Conservation (phyloP, 2,113 vertebrate genomes). For the Cavia aperea region DNA sequence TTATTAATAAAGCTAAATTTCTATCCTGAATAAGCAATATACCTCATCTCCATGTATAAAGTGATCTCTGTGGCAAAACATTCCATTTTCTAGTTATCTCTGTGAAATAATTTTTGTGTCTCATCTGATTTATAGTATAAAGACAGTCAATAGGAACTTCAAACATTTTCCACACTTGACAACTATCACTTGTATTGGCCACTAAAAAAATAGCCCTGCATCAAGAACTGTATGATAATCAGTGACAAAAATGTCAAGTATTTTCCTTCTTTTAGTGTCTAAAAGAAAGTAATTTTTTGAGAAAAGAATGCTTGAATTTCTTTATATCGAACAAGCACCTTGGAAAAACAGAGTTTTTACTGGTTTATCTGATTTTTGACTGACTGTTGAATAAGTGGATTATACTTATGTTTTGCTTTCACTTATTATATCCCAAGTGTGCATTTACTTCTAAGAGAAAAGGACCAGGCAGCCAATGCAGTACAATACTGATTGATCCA, state of each 20-base stretch:
- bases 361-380: background rate
- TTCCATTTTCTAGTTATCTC: background rate
- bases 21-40: background rate
- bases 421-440: background rate
- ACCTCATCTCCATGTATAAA: background rate
- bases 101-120: background rate
- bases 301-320: background rate
- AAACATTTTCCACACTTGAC: background rate
- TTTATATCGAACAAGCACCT: background rate
- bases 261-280: background rate
- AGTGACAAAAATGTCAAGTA: background rate
- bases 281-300: background rate
- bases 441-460: background rate
- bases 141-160: background rate
- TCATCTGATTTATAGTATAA: background rate
- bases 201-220: background rate
- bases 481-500: background rate
- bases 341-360: background rate
- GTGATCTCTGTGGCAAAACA: background rate
- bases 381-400: background rate
- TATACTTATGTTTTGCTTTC: background rate
- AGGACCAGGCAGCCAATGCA: background rate
- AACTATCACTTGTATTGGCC: background rate
- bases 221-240: background rate
- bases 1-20: background rate